Percentiles rank a stretch among this genome's conserved stretches.
Conservation (phyloP, 2,113 vertebrate species). For the Psilopogon haemacephalus region DNA sequence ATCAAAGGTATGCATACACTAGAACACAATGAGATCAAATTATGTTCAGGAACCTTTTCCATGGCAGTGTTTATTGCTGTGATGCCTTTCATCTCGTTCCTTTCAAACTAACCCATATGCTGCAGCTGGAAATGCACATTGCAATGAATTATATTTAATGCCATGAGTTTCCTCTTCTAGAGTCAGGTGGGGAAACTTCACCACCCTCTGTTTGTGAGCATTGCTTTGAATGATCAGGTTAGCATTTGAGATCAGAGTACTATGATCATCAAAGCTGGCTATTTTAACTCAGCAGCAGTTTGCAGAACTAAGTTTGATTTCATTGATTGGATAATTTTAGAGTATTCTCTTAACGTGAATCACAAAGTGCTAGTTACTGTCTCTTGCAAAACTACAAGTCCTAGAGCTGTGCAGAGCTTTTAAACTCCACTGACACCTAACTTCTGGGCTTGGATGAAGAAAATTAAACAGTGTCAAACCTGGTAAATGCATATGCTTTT, state of each 20-base stretch:
- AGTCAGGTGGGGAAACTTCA: neutral
- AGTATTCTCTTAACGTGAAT: constrained; percentile 20
- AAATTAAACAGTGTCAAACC: constrained; percentile 49
- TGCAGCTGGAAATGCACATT: neutral
- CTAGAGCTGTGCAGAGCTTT: constrained; percentile 8
- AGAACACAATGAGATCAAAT: constrained; percentile 29
- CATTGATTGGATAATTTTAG: constrained; percentile 59
- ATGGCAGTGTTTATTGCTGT: neutral
- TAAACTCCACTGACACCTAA: neutral
- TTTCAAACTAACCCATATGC: neutral
- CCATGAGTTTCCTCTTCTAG: neutral
- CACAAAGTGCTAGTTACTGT: constrained; percentile 52
- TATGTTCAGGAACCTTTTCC: neutral
- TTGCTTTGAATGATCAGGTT: constrained; percentile 3
- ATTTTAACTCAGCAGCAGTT: constrained; percentile 21
- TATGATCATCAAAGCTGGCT: neutral
- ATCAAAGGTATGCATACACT: constrained; percentile 1
- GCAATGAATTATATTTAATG: constrained; percentile 19
- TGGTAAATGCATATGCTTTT: neutral
- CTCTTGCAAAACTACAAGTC: neutral
- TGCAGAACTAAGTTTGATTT: constrained; percentile 33
- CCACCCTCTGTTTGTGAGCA: neutral
- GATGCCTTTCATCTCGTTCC: neutral
- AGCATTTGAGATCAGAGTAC: neutral
- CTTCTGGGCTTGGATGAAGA: constrained; percentile 15